A percentile compares a stretch with the other conserved stretches of the same genome.
These are phyloP conservation scores for Cryptocephalus primarius DNA, from an alignment of 2,888 invertebrate genomes.

Conservation along the genomic window DNA sequence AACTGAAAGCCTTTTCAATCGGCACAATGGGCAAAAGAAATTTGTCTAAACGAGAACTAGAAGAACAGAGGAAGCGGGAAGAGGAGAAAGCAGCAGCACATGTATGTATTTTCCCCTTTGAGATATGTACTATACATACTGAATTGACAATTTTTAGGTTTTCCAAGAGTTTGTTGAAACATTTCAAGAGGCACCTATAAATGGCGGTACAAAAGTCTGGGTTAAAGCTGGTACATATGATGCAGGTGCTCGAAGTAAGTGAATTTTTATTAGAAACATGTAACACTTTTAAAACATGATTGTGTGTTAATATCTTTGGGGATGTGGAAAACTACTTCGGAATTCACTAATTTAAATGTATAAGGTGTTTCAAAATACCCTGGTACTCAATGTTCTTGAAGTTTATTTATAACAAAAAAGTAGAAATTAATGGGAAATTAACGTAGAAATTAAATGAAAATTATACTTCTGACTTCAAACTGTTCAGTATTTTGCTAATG, in stretches of 20 bases:
- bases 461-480: no score
- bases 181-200: slow-evolving; percentile 78
- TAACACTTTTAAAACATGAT: neutral
- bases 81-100: slow-evolving; percentile 87
- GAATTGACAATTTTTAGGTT: slow-evolving; percentile 43
- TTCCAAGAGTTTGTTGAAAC: slow-evolving; percentile 97
- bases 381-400: no score
- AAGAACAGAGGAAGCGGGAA: slow-evolving; percentile 77
- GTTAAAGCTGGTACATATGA: slow-evolving; percentile 96
- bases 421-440: no score
- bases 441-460: no score
- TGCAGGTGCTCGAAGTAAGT: slow-evolving; percentile 81
- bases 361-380: no score
- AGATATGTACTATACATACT: neutral
- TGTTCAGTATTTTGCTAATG: no score
- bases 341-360: no score
- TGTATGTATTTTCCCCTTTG: slow-evolving; percentile 41
- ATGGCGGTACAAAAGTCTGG: slow-evolving; percentile 76
- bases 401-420: no score
- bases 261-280: neutral
- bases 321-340: no score
- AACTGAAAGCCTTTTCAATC: slow-evolving; percentile 64
- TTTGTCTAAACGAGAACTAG: slow-evolving; percentile 71
- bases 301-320: no score
- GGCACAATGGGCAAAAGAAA: slow-evolving; percentile 63